Evolutionary conservation across 2,888 invertebrate species (phyloP).

Genomic region (Yponomeuta cagnagella): DNA sequence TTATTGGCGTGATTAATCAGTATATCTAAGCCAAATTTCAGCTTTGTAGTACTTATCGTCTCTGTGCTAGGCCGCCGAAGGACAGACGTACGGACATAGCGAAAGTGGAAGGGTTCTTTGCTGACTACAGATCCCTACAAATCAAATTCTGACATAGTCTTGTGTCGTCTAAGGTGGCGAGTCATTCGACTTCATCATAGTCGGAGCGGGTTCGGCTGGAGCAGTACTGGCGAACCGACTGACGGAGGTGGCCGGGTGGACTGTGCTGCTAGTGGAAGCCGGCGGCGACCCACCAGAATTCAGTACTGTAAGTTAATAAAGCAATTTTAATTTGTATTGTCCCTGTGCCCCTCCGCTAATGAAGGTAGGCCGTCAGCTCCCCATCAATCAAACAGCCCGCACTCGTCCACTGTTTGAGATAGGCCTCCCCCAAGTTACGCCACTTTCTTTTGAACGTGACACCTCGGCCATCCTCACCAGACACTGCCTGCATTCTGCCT

Average conservation of each 20-base stretch:
- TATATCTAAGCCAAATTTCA: no score
- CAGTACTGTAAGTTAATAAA: constrained; percentile 12
- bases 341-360: not conserved
- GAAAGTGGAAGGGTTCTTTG: no score
- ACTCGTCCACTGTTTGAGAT: no score
- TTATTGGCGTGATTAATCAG: no score
- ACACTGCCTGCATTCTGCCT: no score
- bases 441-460: no score
- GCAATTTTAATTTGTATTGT: not conserved
- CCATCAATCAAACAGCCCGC: no score
- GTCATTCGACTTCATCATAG: constrained; percentile 15
- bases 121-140: not conserved
- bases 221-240: constrained; percentile 11
- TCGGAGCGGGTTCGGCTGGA: constrained; percentile 16
- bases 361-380: not conserved
- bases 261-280: constrained; percentile 16
- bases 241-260: constrained; percentile 11
- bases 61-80: no score
- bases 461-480: no score
- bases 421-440: no score
- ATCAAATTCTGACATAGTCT: not conserved
- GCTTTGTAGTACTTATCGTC: no score
- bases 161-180: constrained; percentile 5
- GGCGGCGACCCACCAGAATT: constrained; percentile 12
- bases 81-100: no score